Percentiles rank a stretch among this genome's conserved stretches.
Evolutionary conservation across 1,140 invertebrate species (phyloP).

Genomic region (Cydia strobilella): DNA sequence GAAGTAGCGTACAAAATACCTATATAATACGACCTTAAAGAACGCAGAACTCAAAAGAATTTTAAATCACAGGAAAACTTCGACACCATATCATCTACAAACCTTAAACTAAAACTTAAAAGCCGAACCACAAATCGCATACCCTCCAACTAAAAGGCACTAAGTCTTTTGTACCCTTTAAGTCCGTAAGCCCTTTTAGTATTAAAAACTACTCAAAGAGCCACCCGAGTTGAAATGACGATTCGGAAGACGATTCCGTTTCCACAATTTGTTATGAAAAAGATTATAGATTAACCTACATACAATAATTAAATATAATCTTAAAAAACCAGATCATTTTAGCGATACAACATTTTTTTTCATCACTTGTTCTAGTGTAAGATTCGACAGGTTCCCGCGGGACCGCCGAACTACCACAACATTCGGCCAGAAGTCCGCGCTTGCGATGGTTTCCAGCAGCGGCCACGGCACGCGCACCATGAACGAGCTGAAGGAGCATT

Average conservation of each 20-base stretch:
- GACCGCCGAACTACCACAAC: too few species aligned
- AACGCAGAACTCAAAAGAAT: neutral
- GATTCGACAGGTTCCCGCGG: too few species aligned
- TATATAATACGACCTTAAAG: neutral
- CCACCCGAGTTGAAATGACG: neutral
- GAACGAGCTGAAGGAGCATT: too few species aligned
- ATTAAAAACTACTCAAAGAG: neutral
- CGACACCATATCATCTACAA: neutral
- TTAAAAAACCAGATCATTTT: too few species aligned
- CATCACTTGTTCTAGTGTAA: too few species aligned
- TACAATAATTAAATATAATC: too few species aligned
- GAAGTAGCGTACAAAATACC: neutral
- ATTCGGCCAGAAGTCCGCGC: too few species aligned
- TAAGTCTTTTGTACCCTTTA: neutral
- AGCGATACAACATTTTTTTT: too few species aligned
- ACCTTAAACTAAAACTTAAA: slow-evolving; percentile 2
- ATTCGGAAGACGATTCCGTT: neutral
- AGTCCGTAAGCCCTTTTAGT: neutral
- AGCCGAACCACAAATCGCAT: neutral
- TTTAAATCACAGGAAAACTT: neutral
- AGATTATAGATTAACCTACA: too few species aligned
- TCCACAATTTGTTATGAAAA: too few species aligned
- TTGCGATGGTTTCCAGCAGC: too few species aligned
- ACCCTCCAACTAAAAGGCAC: neutral
- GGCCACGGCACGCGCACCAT: too few species aligned